A percentile compares a stretch with the other conserved stretches of the same genome.
phyloP scores from a whole-genome alignment of 2,888 invertebrate species.

The Kuschelorhynchus macadamiae region DNA sequence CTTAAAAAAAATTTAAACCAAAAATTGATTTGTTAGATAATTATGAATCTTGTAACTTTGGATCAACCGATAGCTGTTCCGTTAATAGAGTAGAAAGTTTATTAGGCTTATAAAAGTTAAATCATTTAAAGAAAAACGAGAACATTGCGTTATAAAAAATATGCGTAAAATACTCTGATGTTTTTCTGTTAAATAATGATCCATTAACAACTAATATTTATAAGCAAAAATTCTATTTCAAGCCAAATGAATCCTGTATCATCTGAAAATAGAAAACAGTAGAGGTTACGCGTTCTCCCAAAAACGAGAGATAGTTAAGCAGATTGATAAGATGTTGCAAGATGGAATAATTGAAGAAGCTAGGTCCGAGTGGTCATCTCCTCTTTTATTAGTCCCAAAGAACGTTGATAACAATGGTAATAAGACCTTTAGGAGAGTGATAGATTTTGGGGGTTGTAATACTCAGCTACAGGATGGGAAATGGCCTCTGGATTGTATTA shows the following conservation, averaged over 20 bases:
- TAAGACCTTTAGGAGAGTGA: conserved; percentile 4
- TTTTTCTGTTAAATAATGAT: conserved; percentile 5
- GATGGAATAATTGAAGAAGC: background rate
- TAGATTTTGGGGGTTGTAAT: conserved; percentile 20
- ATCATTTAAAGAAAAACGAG: background rate
- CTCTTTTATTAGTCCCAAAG: conserved; percentile 4
- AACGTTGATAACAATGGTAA: background rate
- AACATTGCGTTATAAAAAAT: conserved; percentile 4
- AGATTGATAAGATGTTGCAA: too few species aligned
- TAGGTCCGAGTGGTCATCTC: conserved; percentile 3
- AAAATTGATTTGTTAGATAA: conserved; percentile 9
- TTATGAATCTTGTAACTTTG: conserved; percentile 16
- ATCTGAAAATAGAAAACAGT: conserved; percentile 14
- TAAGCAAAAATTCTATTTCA: conserved; percentile 20
- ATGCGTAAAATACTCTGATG: background rate
- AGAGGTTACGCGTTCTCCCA: conserved; percentile 3
- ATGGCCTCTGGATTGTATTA: too few species aligned
- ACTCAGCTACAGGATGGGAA: conserved; percentile 7
- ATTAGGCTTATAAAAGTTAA: background rate
- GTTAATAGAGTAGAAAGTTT: conserved; percentile 8
- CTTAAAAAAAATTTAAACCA: conserved; percentile 13
- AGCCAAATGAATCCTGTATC: background rate
- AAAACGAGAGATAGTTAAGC: conserved; percentile 1
- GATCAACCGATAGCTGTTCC: background rate
- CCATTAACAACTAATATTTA: conserved; percentile 21